Evolutionary conservation across 2,888 invertebrate species (phyloP), one percentile per base, ranked within the genome.

Genomic region (Blastobasis lacticolella): DNA sequence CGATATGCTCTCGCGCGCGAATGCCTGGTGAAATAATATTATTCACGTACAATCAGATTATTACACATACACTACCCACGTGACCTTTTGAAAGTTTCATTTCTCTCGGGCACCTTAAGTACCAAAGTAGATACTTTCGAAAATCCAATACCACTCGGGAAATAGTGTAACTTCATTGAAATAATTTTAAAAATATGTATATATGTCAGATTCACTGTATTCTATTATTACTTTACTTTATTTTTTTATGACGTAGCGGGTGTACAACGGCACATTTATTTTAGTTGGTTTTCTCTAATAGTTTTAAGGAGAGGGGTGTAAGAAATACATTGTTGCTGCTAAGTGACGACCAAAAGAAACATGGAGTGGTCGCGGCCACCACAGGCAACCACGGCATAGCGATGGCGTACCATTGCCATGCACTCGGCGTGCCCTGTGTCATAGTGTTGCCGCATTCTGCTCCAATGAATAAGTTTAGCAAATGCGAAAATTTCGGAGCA

Each of bases 271-370:
- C 41, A 7, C 8, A 8, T 7, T 40, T 49, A 37, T 36, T 8
- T 40, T 44, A 47, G 5, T 45, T 7, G 10, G 50, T 55, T 68
- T 78, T 45, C 10, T 10, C 8, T 9, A 40, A 42, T 66, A 96
- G 97, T 80, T 98, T 97, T 74, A 98, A 98, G 76, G 98, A 98
- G 75, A 91, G 98, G 55, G 98, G 98, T 0, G 97, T 97, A 0
- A 88, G 96, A 37, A 95, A 96, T 69, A 92, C 95, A 0, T 83
- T 98, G 49, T 69, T 94, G 60, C 91, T 91, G 80, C 79, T 98
- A 5, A 78, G 90, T 1, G 91, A 92, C 23, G 94, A 95, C 36
- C 93, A 96, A 71, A 93, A 91, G 71, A 89, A 88, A 56, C 78
- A 73, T 43, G 98, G 98, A 1, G 96, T 97, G 0, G 93, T 96